These are phyloP conservation scores for Halichoerus grypus DNA, from an alignment of 2,113 vertebrate genomes.

Conservation along the genomic window DNA sequence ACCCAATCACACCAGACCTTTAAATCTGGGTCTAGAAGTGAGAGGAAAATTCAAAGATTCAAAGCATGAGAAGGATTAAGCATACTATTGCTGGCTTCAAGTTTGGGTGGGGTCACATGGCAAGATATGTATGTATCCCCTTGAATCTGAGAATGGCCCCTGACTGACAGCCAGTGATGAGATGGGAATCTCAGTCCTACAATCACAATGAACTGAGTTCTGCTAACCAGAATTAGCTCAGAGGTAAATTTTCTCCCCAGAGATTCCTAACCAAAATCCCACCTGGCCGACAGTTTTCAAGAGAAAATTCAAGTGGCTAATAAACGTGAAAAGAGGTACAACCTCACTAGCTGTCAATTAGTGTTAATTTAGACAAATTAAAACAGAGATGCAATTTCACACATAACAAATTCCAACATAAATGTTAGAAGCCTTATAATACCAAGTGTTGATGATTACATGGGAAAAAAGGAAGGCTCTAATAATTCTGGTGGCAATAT, in stretches of 20 bases:
- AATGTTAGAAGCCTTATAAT: background rate
- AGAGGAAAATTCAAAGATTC: background rate
- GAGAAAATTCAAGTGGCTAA: background rate
- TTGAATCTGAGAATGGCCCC: background rate
- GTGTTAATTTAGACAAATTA: background rate
- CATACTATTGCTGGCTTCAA: background rate
- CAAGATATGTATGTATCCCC: rapidly evolving
- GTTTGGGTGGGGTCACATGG: background rate
- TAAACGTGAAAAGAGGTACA: background rate
- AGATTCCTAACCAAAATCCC: background rate
- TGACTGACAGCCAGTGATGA: background rate
- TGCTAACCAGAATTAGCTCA: background rate
- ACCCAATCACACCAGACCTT: background rate
- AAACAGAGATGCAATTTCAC: background rate
- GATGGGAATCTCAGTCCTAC: background rate
- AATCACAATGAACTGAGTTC: background rate
- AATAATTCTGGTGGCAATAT: background rate
- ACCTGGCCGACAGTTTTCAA: background rate
- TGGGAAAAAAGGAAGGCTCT: background rate
- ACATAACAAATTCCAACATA: background rate
- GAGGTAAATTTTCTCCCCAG: background rate
- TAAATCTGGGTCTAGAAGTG: background rate
- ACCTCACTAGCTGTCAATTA: background rate
- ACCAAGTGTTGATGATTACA: background rate
- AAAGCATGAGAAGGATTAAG: background rate